Conservation (phyloP, 1,140 invertebrate species). For the Octopus sinensis region DNA sequence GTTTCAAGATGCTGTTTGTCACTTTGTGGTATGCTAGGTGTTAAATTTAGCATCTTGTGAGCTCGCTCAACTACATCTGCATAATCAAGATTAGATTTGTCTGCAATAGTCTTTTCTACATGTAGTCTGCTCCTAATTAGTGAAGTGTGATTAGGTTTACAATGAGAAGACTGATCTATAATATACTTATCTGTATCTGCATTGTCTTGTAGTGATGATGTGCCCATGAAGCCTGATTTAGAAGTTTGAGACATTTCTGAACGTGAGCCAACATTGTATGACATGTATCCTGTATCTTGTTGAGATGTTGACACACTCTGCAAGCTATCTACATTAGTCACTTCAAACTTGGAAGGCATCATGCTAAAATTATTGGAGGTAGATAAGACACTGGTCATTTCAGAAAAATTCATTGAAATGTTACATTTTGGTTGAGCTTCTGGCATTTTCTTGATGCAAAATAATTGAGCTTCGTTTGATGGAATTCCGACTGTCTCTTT, state of each 20-base stretch:
- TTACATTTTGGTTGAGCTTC: not conserved
- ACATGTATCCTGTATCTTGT: constrained; percentile 3
- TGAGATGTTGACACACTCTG: not conserved
- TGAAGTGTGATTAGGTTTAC: not conserved
- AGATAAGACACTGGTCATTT: not conserved
- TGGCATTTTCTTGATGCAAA: not conserved
- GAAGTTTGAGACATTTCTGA: constrained; percentile 3
- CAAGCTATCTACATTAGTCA: not conserved
- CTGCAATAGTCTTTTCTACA: not conserved
- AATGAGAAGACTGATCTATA: not conserved
- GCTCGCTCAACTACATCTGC: not conserved
- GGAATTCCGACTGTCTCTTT: not conserved
- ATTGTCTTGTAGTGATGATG: not conserved
- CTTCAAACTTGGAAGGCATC: not conserved
- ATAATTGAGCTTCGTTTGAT: not conserved
- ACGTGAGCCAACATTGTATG: not conserved
- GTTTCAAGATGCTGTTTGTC: not conserved
- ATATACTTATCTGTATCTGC: not conserved
- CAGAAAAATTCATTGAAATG: not conserved
- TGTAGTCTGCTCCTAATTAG: not conserved
- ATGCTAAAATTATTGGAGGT: not conserved
- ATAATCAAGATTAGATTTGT: not conserved
- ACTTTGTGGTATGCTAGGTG: not conserved
- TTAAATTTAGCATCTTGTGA: not conserved
- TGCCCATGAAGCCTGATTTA: not conserved